Evolutionary conservation across 2,797 vertebrate species (phyloP).

Genomic region (Falco biarmicus): DNA sequence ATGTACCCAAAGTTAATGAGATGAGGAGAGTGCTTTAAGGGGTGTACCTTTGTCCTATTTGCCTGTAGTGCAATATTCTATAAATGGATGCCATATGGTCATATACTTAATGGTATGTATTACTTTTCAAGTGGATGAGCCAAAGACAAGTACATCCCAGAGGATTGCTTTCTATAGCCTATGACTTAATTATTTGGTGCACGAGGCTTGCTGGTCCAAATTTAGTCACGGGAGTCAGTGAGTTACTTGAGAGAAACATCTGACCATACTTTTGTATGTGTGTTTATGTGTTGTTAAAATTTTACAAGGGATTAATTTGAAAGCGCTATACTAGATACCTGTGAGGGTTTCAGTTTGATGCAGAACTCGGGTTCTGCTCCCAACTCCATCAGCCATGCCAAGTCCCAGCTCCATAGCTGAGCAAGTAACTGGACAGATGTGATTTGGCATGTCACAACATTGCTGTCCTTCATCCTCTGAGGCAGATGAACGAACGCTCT

Average conservation of each 20-base stretch:
- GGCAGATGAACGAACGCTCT: neutral
- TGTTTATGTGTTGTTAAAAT: neutral
- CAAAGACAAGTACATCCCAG: slow-evolving; percentile 36
- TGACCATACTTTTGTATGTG: neutral
- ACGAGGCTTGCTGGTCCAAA: slow-evolving; percentile 30
- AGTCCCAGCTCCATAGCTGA: neutral
- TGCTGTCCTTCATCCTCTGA: neutral
- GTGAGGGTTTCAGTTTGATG: neutral
- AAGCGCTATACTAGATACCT: neutral
- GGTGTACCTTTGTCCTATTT: slow-evolving; percentile 28
- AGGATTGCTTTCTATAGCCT: slow-evolving; percentile 53
- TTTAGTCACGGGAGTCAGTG: neutral
- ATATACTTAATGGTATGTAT: slow-evolving; percentile 41
- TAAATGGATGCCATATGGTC: slow-evolving; percentile 68
- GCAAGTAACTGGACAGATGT: neutral
- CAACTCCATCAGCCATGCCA: fast-evolving
- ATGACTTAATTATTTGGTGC: slow-evolving; percentile 56
- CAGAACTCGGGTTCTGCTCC: neutral
- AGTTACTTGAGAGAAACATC: slow-evolving; percentile 3
- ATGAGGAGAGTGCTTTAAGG: slow-evolving; percentile 22
- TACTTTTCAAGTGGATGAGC: slow-evolving; percentile 53
- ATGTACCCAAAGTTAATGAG: slow-evolving; percentile 54
- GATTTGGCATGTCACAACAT: neutral
- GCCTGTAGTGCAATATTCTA: slow-evolving; percentile 48
- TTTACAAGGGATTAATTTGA: neutral